phyloP scores from a whole-genome alignment of 2,113 vertebrate genomes.

The Planiliza haematocheilus region DNA sequence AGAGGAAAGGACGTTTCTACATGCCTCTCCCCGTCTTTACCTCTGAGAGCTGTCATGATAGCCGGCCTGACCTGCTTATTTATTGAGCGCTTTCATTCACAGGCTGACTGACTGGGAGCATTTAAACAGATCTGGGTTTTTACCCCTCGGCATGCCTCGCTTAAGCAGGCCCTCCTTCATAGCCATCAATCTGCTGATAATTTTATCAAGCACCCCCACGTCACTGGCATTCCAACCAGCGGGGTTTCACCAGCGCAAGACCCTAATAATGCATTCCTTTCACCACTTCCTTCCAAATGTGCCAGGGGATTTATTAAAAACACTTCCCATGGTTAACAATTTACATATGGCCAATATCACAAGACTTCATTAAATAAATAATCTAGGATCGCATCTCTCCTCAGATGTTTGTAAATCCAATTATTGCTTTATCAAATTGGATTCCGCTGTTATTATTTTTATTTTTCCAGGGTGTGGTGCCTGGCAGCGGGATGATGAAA shows the following conservation, averaged over 20 bases:
- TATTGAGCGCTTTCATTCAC: slow-evolving; percentile 69
- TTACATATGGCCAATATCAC: slow-evolving; percentile 79
- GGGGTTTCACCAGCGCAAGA: slow-evolving; percentile 41
- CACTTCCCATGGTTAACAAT: slow-evolving; percentile 75
- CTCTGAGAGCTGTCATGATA: slow-evolving; percentile 62
- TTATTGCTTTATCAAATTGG: slow-evolving; percentile 83
- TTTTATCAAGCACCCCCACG: slow-evolving; percentile 71
- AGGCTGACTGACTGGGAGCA: slow-evolving; percentile 56
- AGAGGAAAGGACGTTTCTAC: slow-evolving; percentile 51
- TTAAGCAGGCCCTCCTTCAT: slow-evolving; percentile 50
- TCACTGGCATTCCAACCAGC: slow-evolving; percentile 53
- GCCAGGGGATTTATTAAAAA: slow-evolving; percentile 68
- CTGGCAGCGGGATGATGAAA: slow-evolving; percentile 75
- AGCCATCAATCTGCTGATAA: slow-evolving; percentile 74
- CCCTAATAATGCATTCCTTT: slow-evolving; percentile 72
- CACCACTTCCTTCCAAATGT: slow-evolving; percentile 56
- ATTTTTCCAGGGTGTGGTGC: slow-evolving; percentile 71
- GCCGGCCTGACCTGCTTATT: slow-evolving; percentile 63
- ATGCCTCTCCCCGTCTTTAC: slow-evolving; percentile 49
- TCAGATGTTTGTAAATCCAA: slow-evolving; percentile 82
- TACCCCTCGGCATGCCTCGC: slow-evolving; percentile 55
- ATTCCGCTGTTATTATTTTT: slow-evolving; percentile 77
- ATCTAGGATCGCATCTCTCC: slow-evolving; percentile 78
- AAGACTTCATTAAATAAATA: slow-evolving; percentile 81
- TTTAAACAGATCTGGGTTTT: slow-evolving; percentile 61